phyloP scores from a whole-genome alignment of 2,888 invertebrate species.

The Sphaerophoria taeniata region DNA sequence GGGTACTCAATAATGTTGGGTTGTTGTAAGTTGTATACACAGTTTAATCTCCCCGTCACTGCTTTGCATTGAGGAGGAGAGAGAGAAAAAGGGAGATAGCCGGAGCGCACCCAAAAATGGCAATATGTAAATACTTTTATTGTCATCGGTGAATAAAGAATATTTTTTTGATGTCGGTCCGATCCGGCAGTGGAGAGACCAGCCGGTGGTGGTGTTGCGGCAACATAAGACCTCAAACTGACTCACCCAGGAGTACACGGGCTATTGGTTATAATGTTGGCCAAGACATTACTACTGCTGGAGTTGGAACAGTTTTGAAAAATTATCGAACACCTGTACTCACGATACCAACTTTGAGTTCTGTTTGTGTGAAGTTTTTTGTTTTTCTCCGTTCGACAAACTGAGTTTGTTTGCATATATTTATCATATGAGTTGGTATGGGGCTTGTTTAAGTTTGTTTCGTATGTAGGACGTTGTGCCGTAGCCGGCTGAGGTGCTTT shows the following conservation, averaged over 20 bases:
- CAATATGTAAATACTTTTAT: slow-evolving; percentile 82
- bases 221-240: slow-evolving; percentile 26
- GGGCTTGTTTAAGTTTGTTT: too few relatives aligned
- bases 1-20: slow-evolving; percentile 73
- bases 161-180: slow-evolving; percentile 68
- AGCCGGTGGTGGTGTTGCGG: too few relatives aligned
- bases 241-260: slow-evolving; percentile 38
- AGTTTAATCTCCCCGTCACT: slow-evolving; percentile 5
- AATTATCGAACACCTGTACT: slow-evolving; percentile 75
- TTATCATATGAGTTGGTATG: slow-evolving; percentile 24
- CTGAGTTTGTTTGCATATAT: slow-evolving; percentile 51
- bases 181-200: background rate
- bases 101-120: slow-evolving; percentile 81
- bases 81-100: too few relatives aligned
- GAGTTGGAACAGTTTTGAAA: slow-evolving; percentile 68
- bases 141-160: slow-evolving; percentile 79
- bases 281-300: background rate
- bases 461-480: slow-evolving; percentile 6
- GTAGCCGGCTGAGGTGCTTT: slow-evolving; percentile 27
- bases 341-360: slow-evolving; percentile 46
- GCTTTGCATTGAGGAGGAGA: background rate
- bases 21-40: slow-evolving; percentile 53
- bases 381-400: background rate
- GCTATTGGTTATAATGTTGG: slow-evolving; percentile 27
- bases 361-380: slow-evolving; percentile 57